Evolutionary conservation across 2,797 vertebrate species (phyloP).

Genomic region (Cuculus canorus): DNA sequence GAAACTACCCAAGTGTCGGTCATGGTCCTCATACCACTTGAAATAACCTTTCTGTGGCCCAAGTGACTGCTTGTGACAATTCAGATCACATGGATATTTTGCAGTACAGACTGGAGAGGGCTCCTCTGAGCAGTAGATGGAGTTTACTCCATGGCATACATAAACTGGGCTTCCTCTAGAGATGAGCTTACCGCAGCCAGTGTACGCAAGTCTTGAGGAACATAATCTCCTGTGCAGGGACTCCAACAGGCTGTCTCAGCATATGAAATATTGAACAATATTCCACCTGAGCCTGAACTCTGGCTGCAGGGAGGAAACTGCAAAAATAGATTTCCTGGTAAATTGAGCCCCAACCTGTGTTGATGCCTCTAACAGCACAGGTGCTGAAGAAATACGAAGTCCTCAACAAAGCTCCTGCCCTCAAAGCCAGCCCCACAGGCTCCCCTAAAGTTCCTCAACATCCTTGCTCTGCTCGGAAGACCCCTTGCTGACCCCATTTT

Average conservation of each 20-base stretch:
- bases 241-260: not conserved
- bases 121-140: not conserved
- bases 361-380: not conserved
- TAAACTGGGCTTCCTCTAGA: not conserved
- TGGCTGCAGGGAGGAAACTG: not conserved
- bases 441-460: too few species aligned
- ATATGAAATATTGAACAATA: not conserved
- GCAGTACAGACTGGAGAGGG: not conserved
- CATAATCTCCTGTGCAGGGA: not conserved
- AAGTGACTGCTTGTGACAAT: not conserved
- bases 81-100: not conserved
- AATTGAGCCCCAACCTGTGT: rapidly evolving
- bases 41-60: not conserved
- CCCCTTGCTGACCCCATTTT: not conserved
- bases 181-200: not conserved
- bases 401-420: too few species aligned
- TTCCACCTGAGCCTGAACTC: not conserved
- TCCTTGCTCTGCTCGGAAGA: too few species aligned
- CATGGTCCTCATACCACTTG: not conserved
- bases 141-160: not conserved
- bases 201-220: too few species aligned
- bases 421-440: too few species aligned
- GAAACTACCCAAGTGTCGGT: not conserved
- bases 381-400: too few species aligned
- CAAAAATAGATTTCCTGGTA: not conserved